Base-by-base conservation (phyloP, 2,888 invertebrate species). In the Bellardia pandia region DNA sequence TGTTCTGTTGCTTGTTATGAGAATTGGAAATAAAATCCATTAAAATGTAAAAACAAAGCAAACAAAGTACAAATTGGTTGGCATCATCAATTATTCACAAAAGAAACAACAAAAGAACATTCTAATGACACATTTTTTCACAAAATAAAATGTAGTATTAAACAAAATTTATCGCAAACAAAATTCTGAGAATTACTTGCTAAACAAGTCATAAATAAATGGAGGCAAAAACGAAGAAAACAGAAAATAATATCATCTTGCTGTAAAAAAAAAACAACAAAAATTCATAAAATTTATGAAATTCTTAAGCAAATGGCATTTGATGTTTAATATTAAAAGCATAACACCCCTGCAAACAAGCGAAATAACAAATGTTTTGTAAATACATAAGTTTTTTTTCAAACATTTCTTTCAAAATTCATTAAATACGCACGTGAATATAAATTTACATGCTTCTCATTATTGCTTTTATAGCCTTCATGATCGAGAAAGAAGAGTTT, bases 401-500 rank as follows among this genome's bases (percentile, higher is more conserved):
- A 42, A 42, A 42, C 33, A 23, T 23, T 23, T 23, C 23, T 23
- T 23, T 23, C 74, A 85, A 60, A 74, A 68, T 74, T 81, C 72
- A 77, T 66, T 85, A 80, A 82, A 83, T 85, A 74, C n/a, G 80
- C 77, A 80, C 85, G 85, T 81, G 81, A 85, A 85, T 77, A 77
- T 76, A 56, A 78, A 76, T 69, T 76, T 82, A 71, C 37, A 58
- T 64, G 53, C 8, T 14, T 30, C 42, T 66, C 58, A 76, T 83
- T 86, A 64, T 66, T 53, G 33, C 37, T 33, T 23, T 33, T n/a
- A 80, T 5, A 58, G 62, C 53, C 48, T 45, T 51, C 60, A 58
- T 74, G 37, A 40, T 62, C 11, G 42, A 77, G 45, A 9, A 56
- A 77, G 45, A 9, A 56, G 56, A 11, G 33, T 58, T 58, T 51